A percentile compares a stretch with the other conserved stretches of the same genome.
These are phyloP conservation scores for Zaprionus nigranus DNA, from an alignment of 1,140 invertebrate species.

Conservation along the genomic window DNA sequence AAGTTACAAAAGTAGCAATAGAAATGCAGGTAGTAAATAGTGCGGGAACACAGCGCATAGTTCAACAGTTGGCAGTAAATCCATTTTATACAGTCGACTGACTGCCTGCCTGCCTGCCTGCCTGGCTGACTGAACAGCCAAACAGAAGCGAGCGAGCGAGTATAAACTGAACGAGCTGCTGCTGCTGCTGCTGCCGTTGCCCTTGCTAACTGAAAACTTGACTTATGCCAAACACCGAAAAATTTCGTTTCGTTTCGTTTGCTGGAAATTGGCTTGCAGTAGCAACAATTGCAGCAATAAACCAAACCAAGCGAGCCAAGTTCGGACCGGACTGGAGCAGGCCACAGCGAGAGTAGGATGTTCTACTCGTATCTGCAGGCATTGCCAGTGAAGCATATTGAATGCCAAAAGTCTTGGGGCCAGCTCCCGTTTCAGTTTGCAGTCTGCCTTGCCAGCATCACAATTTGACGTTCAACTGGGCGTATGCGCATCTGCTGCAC, in stretches of 20 bases:
- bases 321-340: constrained; percentile 2
- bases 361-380: constrained; percentile 39
- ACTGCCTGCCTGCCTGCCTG: constrained; percentile 55
- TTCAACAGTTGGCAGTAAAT: constrained; percentile 83
- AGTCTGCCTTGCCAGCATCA: constrained; percentile 36
- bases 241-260: constrained; percentile 72
- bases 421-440: constrained; percentile 1
- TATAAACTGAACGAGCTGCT: constrained; percentile 24
- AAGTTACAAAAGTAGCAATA: constrained; percentile 83
- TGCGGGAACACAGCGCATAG: constrained; percentile 58
- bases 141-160: constrained; percentile 6
- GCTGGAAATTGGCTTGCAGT: constrained; percentile 57
- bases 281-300: constrained; percentile 57
- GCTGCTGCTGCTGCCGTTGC: not conserved
- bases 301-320: constrained; percentile 44
- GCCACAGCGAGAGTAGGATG: constrained; percentile 13
- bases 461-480: constrained; percentile 64
- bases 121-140: constrained; percentile 41
- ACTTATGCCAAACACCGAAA: constrained; percentile 77
- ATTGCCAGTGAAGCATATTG: constrained; percentile 70
- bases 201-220: constrained; percentile 58
- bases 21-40: constrained; percentile 82
- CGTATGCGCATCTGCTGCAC: constrained; percentile 66
- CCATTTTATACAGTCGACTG: constrained; percentile 83
- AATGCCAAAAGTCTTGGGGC: constrained; percentile 50